Percentiles rank a stretch among this genome's conserved stretches.
Evolutionary conservation across 2,113 vertebrate species (phyloP).

Genomic region (Protomyctophum bolini): DNA sequence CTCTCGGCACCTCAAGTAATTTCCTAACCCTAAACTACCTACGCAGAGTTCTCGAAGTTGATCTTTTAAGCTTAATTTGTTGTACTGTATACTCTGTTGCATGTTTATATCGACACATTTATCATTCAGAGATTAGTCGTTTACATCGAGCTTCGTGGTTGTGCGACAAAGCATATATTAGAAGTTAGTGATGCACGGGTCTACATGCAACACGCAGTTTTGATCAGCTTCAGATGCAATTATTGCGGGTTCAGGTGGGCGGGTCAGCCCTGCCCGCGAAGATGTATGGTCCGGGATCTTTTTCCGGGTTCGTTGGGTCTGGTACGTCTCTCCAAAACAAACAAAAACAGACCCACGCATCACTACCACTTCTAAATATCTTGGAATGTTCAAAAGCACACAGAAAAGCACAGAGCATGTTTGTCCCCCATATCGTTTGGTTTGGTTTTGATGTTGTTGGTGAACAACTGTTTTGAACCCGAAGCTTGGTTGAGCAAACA

Average conservation of each 20-base stretch:
- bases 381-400: constrained; percentile 45
- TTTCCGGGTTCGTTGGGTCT: too few relatives aligned
- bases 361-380: background rate
- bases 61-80: background rate
- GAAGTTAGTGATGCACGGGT: too few relatives aligned
- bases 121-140: background rate
- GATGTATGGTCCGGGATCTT: too few relatives aligned
- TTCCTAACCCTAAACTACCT: constrained; percentile 18
- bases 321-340: too few relatives aligned
- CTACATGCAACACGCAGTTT: too few relatives aligned
- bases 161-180: too few relatives aligned
- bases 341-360: too few relatives aligned
- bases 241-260: too few relatives aligned
- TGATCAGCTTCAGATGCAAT: too few relatives aligned
- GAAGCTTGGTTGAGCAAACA: background rate
- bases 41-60: constrained; percentile 4
- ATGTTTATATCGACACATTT: background rate
- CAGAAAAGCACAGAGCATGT: constrained; percentile 49
- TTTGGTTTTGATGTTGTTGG: background rate
- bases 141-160: too few relatives aligned
- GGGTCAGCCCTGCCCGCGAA: too few relatives aligned
- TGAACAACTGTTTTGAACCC: background rate
- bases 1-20: background rate
- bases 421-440: constrained; percentile 5
- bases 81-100: background rate